Percentiles rank a stretch among this genome's conserved stretches.
phyloP scores from a whole-genome alignment of 2,888 invertebrate species.

The Gari tellinella region DNA sequence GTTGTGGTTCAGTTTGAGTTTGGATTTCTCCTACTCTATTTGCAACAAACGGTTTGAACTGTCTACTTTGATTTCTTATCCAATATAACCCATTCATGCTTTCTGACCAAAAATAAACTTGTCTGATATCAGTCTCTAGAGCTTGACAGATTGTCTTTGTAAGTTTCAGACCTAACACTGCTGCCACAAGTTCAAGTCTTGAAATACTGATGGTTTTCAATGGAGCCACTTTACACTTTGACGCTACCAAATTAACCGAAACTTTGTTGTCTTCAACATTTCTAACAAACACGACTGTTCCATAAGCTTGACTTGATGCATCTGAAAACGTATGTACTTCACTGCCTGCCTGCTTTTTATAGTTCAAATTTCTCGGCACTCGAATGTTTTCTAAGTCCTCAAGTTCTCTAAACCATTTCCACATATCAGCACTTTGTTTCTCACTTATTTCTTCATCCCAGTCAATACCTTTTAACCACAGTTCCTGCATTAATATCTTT shows the following conservation, averaged over 20 bases:
- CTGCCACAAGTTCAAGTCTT: conserved; percentile 41
- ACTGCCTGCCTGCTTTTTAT: background rate
- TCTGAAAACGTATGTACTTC: conserved; percentile 33
- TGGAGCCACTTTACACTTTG: conserved; percentile 47
- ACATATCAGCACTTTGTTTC: background rate
- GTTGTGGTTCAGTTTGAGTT: conserved; percentile 17
- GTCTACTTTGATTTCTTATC: conserved; percentile 42
- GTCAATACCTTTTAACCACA: conserved; percentile 51
- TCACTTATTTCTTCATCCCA: conserved; percentile 71
- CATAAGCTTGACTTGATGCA: conserved; percentile 36
- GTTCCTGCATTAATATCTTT: conserved; percentile 31
- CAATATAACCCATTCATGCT: conserved; percentile 49
- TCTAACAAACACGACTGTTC: conserved; percentile 14
- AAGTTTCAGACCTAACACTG: conserved; percentile 19
- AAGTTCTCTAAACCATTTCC: conserved; percentile 20
- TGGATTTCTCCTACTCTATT: conserved; percentile 53
- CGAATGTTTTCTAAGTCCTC: conserved; percentile 8
- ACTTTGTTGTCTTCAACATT: background rate
- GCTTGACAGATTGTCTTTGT: conserved; percentile 5
- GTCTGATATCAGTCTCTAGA: conserved; percentile 8
- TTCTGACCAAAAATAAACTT: conserved; percentile 26
- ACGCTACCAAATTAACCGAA: conserved; percentile 12
- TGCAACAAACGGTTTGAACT: conserved; percentile 51
- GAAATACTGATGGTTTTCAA: conserved; percentile 33
- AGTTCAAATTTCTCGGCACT: conserved; percentile 40